Conservation (phyloP, 2,113 vertebrate genomes). For the Phrynosoma platyrhinos region DNA sequence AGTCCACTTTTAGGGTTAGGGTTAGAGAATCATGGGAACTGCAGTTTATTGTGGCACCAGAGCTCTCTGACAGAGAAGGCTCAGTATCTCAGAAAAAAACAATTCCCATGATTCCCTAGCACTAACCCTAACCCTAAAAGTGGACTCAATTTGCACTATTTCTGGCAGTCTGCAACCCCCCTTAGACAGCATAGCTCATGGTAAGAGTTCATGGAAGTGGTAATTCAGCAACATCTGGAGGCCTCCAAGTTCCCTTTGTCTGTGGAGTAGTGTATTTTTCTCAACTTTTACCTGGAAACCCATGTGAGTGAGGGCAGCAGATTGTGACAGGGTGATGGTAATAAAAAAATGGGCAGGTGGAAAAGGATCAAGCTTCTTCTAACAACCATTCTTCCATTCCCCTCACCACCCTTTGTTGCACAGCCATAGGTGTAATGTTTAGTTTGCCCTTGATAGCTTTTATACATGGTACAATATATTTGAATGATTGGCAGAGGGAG, state of each 20-base stretch:
- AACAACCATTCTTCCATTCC: not conserved
- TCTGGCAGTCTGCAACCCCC: no score
- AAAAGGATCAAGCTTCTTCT: not conserved
- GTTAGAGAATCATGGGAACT: no score
- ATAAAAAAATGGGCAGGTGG: not conserved
- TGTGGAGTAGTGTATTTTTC: not conserved
- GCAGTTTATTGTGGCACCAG: no score
- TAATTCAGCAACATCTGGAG: no score
- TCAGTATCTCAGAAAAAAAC: no score
- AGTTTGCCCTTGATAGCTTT: not conserved
- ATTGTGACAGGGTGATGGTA: not conserved
- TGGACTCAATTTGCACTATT: no score
- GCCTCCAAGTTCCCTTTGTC: no score
- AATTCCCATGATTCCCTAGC: no score
- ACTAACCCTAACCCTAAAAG: no score
- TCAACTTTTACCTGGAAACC: not conserved
- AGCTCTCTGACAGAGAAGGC: no score
- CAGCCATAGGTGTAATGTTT: not conserved
- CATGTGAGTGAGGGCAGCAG: not conserved
- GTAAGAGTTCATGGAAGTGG: no score
- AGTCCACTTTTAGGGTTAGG: no score
- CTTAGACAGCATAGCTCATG: not conserved
- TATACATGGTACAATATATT: rapidly evolving
- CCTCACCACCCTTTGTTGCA: not conserved
- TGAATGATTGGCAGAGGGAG: not conserved